These are phyloP conservation scores for Mixornis gularis DNA, from an alignment of 2,113 vertebrate species.

Conservation along the genomic window DNA sequence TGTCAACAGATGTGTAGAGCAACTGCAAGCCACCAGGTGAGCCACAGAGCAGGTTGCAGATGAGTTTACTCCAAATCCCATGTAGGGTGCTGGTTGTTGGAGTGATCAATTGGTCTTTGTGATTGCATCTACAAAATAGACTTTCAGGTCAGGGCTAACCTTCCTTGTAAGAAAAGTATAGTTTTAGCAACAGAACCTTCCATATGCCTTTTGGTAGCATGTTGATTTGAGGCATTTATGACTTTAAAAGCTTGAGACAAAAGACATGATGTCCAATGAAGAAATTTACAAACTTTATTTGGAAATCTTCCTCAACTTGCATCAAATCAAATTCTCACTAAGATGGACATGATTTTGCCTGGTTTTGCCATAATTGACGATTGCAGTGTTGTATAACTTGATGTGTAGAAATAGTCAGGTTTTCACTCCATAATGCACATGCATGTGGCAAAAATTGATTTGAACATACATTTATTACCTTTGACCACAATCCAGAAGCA, in stretches of 20 bases:
- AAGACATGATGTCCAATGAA: background rate
- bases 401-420: background rate
- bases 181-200: background rate
- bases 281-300: background rate
- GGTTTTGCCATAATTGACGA: background rate
- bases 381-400: background rate
- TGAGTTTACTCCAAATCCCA: background rate
- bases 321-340: background rate
- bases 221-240: background rate
- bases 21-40: background rate
- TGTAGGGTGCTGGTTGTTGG: background rate
- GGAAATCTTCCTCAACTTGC: background rate
- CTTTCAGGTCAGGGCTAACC: background rate
- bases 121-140: background rate
- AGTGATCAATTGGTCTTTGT: background rate
- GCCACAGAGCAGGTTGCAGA: background rate
- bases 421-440: accelerated
- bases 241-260: background rate
- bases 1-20: background rate
- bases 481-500: background rate
- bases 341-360: background rate
- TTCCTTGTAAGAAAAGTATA: background rate
- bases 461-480: background rate
- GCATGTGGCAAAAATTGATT: background rate
- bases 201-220: background rate